Percentiles rank a stretch among this genome's conserved stretches.
These are phyloP conservation scores for Meloidogyne floridensis DNA, from an alignment of 1,140 invertebrate genomes.

Conservation along the genomic window DNA sequence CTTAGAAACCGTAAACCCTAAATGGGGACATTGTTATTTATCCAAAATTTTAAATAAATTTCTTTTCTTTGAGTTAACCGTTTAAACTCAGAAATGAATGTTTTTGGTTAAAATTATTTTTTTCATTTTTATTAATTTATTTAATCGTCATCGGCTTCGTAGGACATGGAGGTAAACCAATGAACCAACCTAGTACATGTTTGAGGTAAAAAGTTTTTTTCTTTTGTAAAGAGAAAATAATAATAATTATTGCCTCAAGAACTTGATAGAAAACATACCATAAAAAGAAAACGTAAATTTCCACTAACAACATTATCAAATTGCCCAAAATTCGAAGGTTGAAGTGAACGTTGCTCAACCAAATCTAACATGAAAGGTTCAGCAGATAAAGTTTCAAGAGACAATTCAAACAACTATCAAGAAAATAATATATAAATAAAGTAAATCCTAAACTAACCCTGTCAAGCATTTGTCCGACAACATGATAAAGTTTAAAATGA, in stretches of 20 bases:
- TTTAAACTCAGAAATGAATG: background rate
- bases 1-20: background rate
- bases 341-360: constrained; percentile 24
- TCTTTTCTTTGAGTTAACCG: background rate
- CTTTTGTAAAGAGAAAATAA: too few relatives aligned
- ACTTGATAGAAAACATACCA: background rate
- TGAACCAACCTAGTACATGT: background rate
- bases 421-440: background rate
- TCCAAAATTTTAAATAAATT: background rate
- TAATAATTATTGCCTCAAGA: too few relatives aligned
- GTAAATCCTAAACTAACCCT: background rate
- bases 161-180: background rate
- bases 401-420: constrained; percentile 21
- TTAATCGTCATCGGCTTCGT: constrained; percentile 1
- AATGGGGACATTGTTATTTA: background rate
- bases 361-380: constrained; percentile 23
- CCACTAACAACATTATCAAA: constrained; percentile 26
- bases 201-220: too few relatives aligned
- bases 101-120: constrained; percentile 1
- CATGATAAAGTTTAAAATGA: constrained; percentile 9
- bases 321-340: constrained; percentile 16
- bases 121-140: background rate
- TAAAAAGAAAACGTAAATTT: constrained; percentile 19
- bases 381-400: constrained; percentile 17
- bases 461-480: constrained; percentile 18